Evolutionary conservation across 2,888 invertebrate species (phyloP).

Genomic region (Latrodectus elegans): DNA sequence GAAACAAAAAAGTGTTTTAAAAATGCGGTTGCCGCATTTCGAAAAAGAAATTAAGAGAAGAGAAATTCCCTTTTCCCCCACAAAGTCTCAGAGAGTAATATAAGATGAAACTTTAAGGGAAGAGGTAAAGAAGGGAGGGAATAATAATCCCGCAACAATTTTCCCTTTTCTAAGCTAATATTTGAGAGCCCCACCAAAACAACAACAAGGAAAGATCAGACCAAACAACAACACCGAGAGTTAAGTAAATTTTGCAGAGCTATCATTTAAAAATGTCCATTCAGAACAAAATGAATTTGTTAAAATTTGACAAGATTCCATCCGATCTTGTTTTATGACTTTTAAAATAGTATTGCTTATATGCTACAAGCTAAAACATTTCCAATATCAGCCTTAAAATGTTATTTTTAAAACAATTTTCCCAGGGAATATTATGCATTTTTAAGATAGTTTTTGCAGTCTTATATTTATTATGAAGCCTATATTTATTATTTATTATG

Average conservation of each 20-base stretch:
- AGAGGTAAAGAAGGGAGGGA: slow-evolving; percentile 19
- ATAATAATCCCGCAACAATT: slow-evolving; percentile 47
- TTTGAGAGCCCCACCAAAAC: not conserved
- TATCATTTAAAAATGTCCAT: not conserved
- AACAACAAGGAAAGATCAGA: not conserved
- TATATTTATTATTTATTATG: no score
- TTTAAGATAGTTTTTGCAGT: no score
- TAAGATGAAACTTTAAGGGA: slow-evolving; percentile 26
- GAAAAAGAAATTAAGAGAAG: slow-evolving; percentile 59
- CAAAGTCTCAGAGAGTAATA: slow-evolving; percentile 40
- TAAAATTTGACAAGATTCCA: no score
- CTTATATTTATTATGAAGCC: no score
- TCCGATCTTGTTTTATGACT: no score
- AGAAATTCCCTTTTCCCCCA: slow-evolving; percentile 23
- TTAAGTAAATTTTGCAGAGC: not conserved
- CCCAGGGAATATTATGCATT: no score
- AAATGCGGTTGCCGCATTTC: slow-evolving; percentile 46
- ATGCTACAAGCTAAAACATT: no score
- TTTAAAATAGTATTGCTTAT: no score
- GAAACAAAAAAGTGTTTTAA: slow-evolving; percentile 51
- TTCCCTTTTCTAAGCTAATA: not conserved
- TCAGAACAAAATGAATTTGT: not conserved
- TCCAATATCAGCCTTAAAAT: no score
- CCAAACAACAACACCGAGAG: not conserved
- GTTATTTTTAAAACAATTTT: no score